Percentiles rank a stretch among this genome's conserved stretches.
Evolutionary conservation across 2,888 invertebrate genomes (phyloP).

Genomic region (Cartodere bifasciata): DNA sequence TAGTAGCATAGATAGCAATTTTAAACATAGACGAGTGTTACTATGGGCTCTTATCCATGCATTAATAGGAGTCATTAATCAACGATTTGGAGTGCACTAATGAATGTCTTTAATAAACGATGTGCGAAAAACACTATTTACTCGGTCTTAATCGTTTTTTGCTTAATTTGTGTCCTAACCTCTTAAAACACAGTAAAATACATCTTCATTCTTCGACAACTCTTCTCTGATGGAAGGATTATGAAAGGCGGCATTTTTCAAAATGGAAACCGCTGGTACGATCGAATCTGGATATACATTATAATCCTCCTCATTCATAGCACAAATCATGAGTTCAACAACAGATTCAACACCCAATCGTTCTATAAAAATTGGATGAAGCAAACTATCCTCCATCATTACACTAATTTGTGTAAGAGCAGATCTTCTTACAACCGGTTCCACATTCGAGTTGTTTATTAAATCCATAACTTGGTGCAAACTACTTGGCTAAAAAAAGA

Average conservation of each 20-base stretch:
- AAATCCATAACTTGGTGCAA: slow-evolving; percentile 36
- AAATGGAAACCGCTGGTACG: slow-evolving; percentile 36
- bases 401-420: slow-evolving; percentile 55
- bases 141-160: no score
- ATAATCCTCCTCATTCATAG: slow-evolving; percentile 35
- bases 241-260: slow-evolving; percentile 40
- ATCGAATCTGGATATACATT: slow-evolving; percentile 41
- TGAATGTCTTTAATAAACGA: no score
- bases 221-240: slow-evolving; percentile 43
- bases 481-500: slow-evolving; percentile 34
- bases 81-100: no score
- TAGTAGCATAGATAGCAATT: no score
- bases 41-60: no score
- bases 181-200: slow-evolving; percentile 37
- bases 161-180: no score
- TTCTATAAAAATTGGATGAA: slow-evolving; percentile 48
- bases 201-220: slow-evolving; percentile 37
- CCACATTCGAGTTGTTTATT: slow-evolving; percentile 33
- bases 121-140: slow-evolving; percentile 6
- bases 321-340: slow-evolving; percentile 35
- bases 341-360: slow-evolving; percentile 42
- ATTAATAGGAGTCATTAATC: no score
- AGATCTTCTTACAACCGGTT: slow-evolving; percentile 53
- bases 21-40: no score
- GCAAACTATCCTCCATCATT: slow-evolving; percentile 47